Evolutionary conservation across 2,797 vertebrate genomes (phyloP).

Genomic region (Prionace glauca): DNA sequence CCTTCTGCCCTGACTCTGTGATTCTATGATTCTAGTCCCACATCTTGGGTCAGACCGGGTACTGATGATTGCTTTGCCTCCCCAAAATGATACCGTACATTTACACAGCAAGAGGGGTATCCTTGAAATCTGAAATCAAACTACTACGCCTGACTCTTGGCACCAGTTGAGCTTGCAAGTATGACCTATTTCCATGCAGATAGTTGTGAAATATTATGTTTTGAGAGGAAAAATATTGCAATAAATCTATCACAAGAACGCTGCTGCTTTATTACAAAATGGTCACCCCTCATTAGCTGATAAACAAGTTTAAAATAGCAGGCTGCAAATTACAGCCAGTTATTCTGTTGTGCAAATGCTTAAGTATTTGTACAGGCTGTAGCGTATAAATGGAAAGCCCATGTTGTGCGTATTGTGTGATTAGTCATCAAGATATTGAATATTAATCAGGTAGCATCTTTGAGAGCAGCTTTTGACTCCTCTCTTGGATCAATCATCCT

Average conservation of each 20-base stretch:
- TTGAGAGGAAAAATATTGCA: background rate
- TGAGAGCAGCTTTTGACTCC: background rate
- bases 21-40: background rate
- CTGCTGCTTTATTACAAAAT: background rate
- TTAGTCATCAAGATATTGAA: conserved; percentile 21
- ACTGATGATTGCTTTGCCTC: background rate
- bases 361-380: conserved; percentile 9
- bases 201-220: background rate
- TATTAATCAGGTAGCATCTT: conserved; percentile 1
- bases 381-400: background rate
- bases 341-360: background rate
- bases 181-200: background rate
- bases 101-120: background rate
- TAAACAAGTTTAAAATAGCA: background rate
- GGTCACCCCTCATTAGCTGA: background rate
- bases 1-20: no score
- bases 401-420: background rate
- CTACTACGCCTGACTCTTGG: background rate
- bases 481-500: background rate
- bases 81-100: background rate
- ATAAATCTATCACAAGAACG: background rate
- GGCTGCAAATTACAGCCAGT: background rate
- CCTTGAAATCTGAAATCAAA: background rate
- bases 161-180: background rate
- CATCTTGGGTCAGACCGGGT: background rate